Evolutionary conservation across 2,797 vertebrate species (phyloP), one percentile per base, ranked within the genome.

Genomic region (Lepus oiostolus): DNA sequence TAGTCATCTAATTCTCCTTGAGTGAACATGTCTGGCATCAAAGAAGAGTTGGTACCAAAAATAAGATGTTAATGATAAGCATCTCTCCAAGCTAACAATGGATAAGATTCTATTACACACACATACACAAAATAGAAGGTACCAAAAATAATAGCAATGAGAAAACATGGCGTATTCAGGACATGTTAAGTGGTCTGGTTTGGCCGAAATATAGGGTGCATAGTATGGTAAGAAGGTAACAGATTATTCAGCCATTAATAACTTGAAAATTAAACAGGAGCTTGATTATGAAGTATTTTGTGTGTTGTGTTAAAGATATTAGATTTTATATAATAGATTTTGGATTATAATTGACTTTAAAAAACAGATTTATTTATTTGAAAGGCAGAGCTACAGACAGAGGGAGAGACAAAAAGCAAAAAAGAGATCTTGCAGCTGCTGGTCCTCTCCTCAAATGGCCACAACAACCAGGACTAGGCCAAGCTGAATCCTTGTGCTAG

Each of bases 251-350:
- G 65, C 38, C 88, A 38, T n/a, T 75, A 77, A 85, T 12, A 71
- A 47, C 50, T 60, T 95, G 35, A 91, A 88, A 92, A 85, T 90
- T 85, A 82, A 88, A 35, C 22, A 24, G 10, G 28, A 4, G 5
- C 11, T 93, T 84, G 10, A 81, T 84, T 68, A 71, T 83, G 35
- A 96, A 90, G 26, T 63, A 80, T 16, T 80, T 86, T 84, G 26
- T 21, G 67, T 63, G 11, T 86, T 88, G 68, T 50, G 47, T 35
- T 72, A 86, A 83, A 81, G 24, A 68, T 30, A 50, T 95, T 42
- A 70, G 68, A 77, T 84, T 79, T 92, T 72, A 35, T 83, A 65
- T 42, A 12, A 62, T 32, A 77, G 47, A 71, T 0, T 1, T 65
- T 91, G 21, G 22, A 13, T 62, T 63, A 47, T 47, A 47, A 47